Base-by-base conservation (phyloP, 2,888 invertebrate genomes). In the Tachina fera region DNA sequence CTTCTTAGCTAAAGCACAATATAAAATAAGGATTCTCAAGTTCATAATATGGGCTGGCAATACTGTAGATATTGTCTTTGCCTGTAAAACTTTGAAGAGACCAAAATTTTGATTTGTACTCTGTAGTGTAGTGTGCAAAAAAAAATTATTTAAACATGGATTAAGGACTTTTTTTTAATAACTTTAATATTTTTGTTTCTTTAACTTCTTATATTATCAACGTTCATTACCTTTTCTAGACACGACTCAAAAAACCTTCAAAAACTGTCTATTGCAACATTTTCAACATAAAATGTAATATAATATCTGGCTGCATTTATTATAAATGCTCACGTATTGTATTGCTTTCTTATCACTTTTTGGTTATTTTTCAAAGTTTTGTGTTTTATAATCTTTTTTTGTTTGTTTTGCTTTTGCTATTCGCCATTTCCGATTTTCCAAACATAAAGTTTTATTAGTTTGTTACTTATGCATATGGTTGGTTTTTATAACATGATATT, bases 301-400 rank as follows among this genome's bases (percentile, higher is more conserved):
- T 45, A 70, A 53, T 70, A 19, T 10, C 45, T 61, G 75, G 6
- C 22, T 75, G 63, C 63, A 75, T 65, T 39, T 14, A 16, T 71
- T 72, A 41, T 9, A 56, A 19, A 9, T 31, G 43, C 47, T 68
- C 77, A 80, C 79, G 79, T 80, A 80, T 65, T 65, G 58, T 80
- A 80, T 80, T 80, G 72, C 72, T 56, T 79, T 65, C 56, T 41
- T 49, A 58, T 41, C 49, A 41, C 56, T 65, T 65, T 71, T 41
- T 65, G 45, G 19, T 56, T 41, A 31, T 39, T 14, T 22, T 13
- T 60, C 31, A 31, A 31, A 31, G 31, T 31, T 31, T 31, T 41
- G 19, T 77, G 14, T 14, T n/a, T 9, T 19, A 45, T 16, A 19
- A 16, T 43, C 16, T 49, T 63, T 19, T n/a, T 41, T 45, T 31